Conservation (phyloP, 1,140 invertebrate genomes). For the Drosophila mojavensis region DNA sequence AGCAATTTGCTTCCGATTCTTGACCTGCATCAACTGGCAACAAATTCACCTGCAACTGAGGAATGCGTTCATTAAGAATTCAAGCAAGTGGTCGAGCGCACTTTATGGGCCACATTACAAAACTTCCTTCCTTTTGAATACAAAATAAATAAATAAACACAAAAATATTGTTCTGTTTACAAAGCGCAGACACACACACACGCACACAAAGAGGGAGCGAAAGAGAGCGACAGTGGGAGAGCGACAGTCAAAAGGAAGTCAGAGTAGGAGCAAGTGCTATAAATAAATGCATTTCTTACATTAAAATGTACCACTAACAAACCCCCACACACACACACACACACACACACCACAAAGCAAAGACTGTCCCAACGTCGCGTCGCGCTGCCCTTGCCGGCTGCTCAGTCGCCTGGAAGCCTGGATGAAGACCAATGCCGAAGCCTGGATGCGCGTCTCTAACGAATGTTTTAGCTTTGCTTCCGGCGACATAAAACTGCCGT, state of each 20-base stretch:
- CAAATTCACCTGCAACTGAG: conserved; percentile 13
- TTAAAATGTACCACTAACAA: conserved; percentile 26
- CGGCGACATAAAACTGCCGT: conserved; percentile 79
- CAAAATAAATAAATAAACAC: conserved; percentile 48
- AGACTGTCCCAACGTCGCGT: not conserved
- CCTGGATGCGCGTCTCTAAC: conserved; percentile 54
- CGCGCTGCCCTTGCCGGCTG: not conserved
- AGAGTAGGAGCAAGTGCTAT: conserved; percentile 56
- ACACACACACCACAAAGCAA: not conserved
- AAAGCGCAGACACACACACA: conserved; percentile 11
- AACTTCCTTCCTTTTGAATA: conserved; percentile 44
- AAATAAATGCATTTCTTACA: conserved; percentile 65
- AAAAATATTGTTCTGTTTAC: conserved; percentile 39
- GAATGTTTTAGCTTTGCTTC: conserved; percentile 71
- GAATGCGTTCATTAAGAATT: conserved; percentile 44
- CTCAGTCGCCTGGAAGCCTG: conserved; percentile 12
- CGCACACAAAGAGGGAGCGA: not conserved
- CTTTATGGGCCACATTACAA: conserved; percentile 44
- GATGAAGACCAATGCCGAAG: conserved; percentile 18
- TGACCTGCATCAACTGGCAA: conserved; percentile 23
- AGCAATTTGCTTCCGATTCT: conserved; percentile 29
- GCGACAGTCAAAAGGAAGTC: conserved; percentile 47
- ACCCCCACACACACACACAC: conserved; percentile 13
- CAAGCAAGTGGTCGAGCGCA: conserved; percentile 30
- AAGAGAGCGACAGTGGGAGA: not conserved